Evolutionary conservation across 2,888 invertebrate species (phyloP).

Genomic region (Lycocerus yunnanus): DNA sequence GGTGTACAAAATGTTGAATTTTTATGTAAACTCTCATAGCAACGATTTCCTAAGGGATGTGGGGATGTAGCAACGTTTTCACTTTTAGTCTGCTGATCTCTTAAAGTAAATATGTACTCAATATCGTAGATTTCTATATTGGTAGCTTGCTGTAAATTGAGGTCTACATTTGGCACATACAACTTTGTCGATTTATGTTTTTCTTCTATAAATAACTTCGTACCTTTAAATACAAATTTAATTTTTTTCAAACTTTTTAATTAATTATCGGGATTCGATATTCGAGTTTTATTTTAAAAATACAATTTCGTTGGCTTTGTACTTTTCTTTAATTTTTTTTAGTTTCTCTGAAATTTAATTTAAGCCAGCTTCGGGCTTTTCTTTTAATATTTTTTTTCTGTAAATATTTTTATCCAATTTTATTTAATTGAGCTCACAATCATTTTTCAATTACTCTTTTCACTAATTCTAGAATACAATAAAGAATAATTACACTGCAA

Average conservation of each 20-base stretch:
- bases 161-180: not conserved
- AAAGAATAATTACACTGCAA: not conserved
- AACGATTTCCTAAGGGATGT: conserved; percentile 15
- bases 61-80: conserved; percentile 28
- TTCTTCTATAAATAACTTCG: not conserved
- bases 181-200: not conserved
- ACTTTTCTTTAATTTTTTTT: too few species aligned
- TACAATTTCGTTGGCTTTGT: too few species aligned
- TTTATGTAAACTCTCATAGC: conserved; percentile 2
- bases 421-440: not conserved
- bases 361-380: too few species aligned
- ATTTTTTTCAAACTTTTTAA: not conserved
- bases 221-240: not conserved
- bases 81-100: conserved; percentile 32
- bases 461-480: not conserved
- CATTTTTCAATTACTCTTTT: not conserved
- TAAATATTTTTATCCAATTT: not conserved
- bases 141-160: conserved; percentile 49
- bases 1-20: not conserved
- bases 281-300: too few species aligned
- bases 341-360: too few species aligned
- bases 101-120: conserved; percentile 32
- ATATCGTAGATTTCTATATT: conserved; percentile 44
- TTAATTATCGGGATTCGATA: not conserved
- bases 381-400: too few species aligned